Evolutionary conservation across 2,888 invertebrate species (phyloP), one percentile per base, ranked within the genome.

Genomic region (Cerceris ruficornis): DNA sequence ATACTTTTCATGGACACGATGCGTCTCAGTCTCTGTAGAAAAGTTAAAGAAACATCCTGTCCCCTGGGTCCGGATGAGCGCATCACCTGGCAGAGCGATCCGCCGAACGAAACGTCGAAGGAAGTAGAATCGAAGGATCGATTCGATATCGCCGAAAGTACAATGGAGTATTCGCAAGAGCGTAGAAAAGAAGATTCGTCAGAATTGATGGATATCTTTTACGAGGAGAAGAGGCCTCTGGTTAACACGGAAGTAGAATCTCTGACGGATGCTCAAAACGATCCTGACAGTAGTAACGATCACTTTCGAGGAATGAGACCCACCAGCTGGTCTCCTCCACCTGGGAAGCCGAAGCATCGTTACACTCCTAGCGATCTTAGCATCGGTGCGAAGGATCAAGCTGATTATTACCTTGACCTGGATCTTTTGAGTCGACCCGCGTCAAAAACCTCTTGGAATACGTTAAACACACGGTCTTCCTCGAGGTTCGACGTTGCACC

Each of bases 1-100:
- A 94, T 95, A 9, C 94, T 94, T 77, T 96, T 96, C 91, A 94
- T 96, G 90, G 97, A 98, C 91, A 97, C 97, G 41, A 97, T 97
- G 96, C 96, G 97, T 39, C 93, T 97, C 86, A 94, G 97, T 84
- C 94, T 95, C 68, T 91, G 92, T 11, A 95, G 94, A 91, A 93
- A 93, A 82, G 93, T 93, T 87, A 94, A 95, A 90, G 93, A 94
- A 54, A 94, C 95, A 90, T 94, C 95, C 28, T 62, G 71, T 14
- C 2, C 74, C 0, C 50, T 62, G 28, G 17, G 13, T 11, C 42
- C 65, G 46, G 49, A 11, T 52, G 55, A 67, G 7, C 58, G 55
- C 60, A 49, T 70, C 9, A 17, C 55, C 14, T 61, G 28, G n/a
- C 59, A 15, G 9, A 70, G 49, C 5, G 46, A 62, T 11, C 43